Conservation (phyloP, 2,888 invertebrate genomes). For the Trypoxylon attenuatum region DNA sequence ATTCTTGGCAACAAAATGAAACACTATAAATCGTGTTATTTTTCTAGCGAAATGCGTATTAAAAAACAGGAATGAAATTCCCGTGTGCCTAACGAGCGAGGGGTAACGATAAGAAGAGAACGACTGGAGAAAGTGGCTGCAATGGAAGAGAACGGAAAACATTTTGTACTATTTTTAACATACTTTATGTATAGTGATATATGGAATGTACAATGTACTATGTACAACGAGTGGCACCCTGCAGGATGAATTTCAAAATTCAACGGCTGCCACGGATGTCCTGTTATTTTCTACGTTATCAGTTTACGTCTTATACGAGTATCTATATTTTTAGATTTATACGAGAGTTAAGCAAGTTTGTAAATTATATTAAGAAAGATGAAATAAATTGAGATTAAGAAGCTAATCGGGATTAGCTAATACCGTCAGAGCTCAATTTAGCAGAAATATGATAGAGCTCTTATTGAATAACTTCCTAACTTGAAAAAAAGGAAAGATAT, state of each 20-base stretch:
- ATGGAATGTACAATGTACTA: slow-evolving; percentile 62
- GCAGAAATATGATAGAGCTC: no score
- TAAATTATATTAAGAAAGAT: slow-evolving; percentile 71
- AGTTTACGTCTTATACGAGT: slow-evolving; percentile 62
- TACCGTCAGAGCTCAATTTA: no score
- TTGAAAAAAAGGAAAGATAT: no score
- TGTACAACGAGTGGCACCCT: slow-evolving; percentile 51
- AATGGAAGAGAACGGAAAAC: slow-evolving; percentile 24
- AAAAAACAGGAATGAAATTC: slow-evolving; percentile 41
- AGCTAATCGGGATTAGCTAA: no score
- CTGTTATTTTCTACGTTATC: slow-evolving; percentile 64
- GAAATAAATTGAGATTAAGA: slow-evolving; percentile 67
- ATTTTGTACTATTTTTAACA: slow-evolving; percentile 46
- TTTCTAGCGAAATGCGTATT: slow-evolving; percentile 12
- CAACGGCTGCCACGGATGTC: slow-evolving; percentile 54
- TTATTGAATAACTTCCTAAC: no score
- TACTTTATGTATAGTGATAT: slow-evolving; percentile 55
- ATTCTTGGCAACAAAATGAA: no score
- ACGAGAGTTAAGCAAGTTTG: slow-evolving; percentile 66
- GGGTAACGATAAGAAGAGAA: background rate
- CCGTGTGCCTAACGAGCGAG: background rate
- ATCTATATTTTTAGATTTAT: slow-evolving; percentile 68
- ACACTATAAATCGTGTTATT: no score
- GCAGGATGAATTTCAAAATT: slow-evolving; percentile 43
- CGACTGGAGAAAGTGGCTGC: background rate